Base-by-base conservation (phyloP, 2,888 invertebrate species). In the Netelia melanura region DNA sequence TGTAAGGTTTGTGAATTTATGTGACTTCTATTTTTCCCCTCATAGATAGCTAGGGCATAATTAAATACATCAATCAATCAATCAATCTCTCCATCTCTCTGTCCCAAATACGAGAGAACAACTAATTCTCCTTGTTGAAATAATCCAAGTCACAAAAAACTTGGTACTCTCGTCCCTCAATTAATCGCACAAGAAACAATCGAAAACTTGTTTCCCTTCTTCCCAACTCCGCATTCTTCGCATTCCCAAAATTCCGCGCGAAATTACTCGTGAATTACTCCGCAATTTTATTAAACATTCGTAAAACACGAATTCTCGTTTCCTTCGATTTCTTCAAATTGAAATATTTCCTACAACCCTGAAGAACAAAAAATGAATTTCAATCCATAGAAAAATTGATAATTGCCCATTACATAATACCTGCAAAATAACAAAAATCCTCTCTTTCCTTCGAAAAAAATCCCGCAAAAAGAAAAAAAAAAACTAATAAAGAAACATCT, bases 171-270 rank as follows among this genome's bases (percentile, higher is more conserved):
- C n/a, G 6, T 48, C 11, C 2, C 3, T 8, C 61, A 62, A 62
- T 74, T 74, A 25, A 48, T 48, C 14, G 25, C 44, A 48, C 30
- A 30, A 75, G 30, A 38, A 64, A 62, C 62, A 64, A 64, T 75
- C 17, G 52, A 8, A 8, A 11, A 25, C 8, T 23, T 3, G 1
- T 25, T 61, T 14, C 21, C 11, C 52, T 10, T 14, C 30, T 5
- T 30, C 3, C 30, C 30, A 0, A 30, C 6, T 5, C 1, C 30
- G 23, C 14, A 3, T 58, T 62, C 9, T 38, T 3, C 21, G 2
- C 21, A 10, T 38, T 56, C 38, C 17, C 70, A 30, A 25, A 25
- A 68, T 68, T 25, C 6, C 30, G 8, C 11, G 8, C n/a, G 56
- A 17, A 56, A 56, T 17, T 56, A 56, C 0, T 14, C 3, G 17